Evolutionary conservation across 2,888 invertebrate species (phyloP), one percentile per base, ranked within the genome.

Genomic region (Fragum sueziense): DNA sequence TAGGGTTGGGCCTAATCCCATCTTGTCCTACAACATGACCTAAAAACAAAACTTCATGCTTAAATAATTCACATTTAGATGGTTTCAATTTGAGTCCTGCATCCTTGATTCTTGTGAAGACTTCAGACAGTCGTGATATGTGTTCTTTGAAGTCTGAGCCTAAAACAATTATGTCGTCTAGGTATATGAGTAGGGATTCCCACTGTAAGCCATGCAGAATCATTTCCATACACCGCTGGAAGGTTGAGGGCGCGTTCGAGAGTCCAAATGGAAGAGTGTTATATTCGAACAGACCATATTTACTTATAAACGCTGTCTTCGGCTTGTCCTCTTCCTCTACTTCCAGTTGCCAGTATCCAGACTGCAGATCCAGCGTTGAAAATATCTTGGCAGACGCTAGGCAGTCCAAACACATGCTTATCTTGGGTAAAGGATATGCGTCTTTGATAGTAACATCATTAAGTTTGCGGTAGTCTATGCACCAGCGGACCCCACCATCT

Each of bases 61-160:
- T 31, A 14, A 76, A 57, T 14, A 82, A 52, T 22, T 54, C 27
- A 54, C 78, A 75, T 59, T 79, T 82, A 17, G 57, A 59, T 25
- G 69, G 79, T 70, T 79, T 81, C 4, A 79, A 65, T 59, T 82
- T 85, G 22, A 84, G 69, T 9, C 78, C 74, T 14, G 69, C 62
- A 0, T 67, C 37, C 9, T 33, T 20, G 11, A 85, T 34, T 57
- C 75, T 34, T 20, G 2, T 2, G 20, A 86, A 72, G 27, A 83
- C 77, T 52, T 80, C 70, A 22, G 67, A 51, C 27, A 86, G 27
- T 17, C 70, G n/a, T 14, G 69, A 2, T 14, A 83, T 9, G 33
- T 86, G 85, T 47, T 79, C 75, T 1, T 75, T 68, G 14, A 79
- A 20, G 17, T 33, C 69, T 0, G 59, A 27, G 1, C 71, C 70